Evolutionary conservation across 2,113 vertebrate genomes (phyloP).

Genomic region (Ctenodactylus gundi): DNA sequence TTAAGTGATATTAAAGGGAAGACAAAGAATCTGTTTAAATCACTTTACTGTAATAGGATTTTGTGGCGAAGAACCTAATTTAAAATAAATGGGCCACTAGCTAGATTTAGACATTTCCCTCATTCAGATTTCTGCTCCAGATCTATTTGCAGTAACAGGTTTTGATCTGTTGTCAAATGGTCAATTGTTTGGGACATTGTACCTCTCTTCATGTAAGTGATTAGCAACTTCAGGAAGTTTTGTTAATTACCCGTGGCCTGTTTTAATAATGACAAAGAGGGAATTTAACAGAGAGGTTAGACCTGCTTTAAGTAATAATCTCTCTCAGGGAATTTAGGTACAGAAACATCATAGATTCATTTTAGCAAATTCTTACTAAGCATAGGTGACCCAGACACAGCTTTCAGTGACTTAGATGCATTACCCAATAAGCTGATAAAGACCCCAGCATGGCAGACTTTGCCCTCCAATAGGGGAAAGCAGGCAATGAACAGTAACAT

Average conservation of each 20-base stretch:
- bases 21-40: slow-evolving; percentile 69
- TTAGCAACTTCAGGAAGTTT: not conserved
- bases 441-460: not conserved
- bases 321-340: not conserved
- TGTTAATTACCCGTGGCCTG: slow-evolving; percentile 19
- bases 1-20: slow-evolving; percentile 67
- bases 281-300: not conserved
- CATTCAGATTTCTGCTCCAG: slow-evolving; percentile 49
- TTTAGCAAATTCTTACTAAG: not conserved
- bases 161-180: slow-evolving; percentile 52
- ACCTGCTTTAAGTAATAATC: not conserved
- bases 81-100: slow-evolving; percentile 69
- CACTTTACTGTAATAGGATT: slow-evolving; percentile 69
- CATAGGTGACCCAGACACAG: too few species aligned
- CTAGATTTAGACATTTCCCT: slow-evolving; percentile 65
- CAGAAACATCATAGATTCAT: not conserved
- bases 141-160: slow-evolving; percentile 53
- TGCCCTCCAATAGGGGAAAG: not conserved
- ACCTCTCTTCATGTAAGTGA: not conserved
- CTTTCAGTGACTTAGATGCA: not conserved
- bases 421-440: not conserved
- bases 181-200: slow-evolving; percentile 35
- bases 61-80: slow-evolving; percentile 71
- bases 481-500: not conserved
- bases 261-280: slow-evolving; percentile 37